A percentile compares a stretch with the other conserved stretches of the same genome.
phyloP scores from a whole-genome alignment of 2,888 invertebrate genomes.

The Trichogramma evanescens region DNA sequence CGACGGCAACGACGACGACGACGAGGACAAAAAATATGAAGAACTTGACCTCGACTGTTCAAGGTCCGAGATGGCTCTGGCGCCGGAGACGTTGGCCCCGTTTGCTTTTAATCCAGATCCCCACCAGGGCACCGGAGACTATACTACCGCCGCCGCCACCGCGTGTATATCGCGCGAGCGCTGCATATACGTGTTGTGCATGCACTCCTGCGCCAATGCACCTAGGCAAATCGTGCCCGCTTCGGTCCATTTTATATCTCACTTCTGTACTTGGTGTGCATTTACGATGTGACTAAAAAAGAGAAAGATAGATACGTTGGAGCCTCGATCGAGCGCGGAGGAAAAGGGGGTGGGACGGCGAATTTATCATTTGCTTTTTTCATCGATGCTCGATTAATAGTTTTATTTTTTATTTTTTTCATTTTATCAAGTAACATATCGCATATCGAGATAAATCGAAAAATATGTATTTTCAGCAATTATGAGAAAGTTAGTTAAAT shows the following conservation, averaged over 20 bases:
- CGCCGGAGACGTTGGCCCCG: conserved; percentile 45
- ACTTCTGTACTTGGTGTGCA: neutral
- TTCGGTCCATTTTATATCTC: conserved; percentile 46
- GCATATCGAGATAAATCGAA: no score
- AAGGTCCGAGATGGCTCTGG: conserved; percentile 46
- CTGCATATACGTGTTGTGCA: conserved; percentile 1
- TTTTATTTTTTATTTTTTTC: no score
- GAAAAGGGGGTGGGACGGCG: no score
- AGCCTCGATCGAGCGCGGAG: no score
- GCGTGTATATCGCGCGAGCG: neutral
- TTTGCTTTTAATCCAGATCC: conserved; percentile 48
- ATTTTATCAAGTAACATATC: no score
- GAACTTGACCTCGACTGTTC: conserved; percentile 41
- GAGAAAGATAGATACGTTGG: neutral
- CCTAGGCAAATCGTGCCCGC: neutral
- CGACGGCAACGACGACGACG: no score
- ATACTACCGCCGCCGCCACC: conserved; percentile 10
- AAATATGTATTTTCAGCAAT: no score
- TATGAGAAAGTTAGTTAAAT: no score
- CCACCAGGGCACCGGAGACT: conserved; percentile 34
- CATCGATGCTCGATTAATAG: no score
- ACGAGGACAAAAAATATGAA: conserved; percentile 3
- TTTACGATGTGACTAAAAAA: neutral
- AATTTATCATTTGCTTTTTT: no score
- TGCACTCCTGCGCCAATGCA: neutral